Base-by-base conservation (phyloP, 2,113 vertebrate genomes). In the Phoxinus phoxinus region DNA sequence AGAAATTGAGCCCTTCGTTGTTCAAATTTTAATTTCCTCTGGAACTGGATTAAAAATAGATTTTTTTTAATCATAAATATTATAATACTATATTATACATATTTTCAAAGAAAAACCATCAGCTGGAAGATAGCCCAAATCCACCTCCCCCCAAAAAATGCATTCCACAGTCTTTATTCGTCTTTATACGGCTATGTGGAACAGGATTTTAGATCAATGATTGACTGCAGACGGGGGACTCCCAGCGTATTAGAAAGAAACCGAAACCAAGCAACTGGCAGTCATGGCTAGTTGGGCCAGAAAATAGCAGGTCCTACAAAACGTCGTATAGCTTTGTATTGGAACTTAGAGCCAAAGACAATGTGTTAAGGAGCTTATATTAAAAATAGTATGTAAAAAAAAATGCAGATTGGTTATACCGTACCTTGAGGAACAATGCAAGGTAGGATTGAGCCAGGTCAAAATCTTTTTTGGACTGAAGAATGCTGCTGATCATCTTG, bases 361-460 rank as follows among this genome's bases (percentile, higher is more conserved):
- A 8, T 11, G 32, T 69, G 8, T 21, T 61, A 25, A 10, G 10
- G 41, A 71, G 27, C 12, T 32, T 32, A 76, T 11, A 6, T 32
- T 51, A 2, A 32, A 76, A 51, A 51, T 11, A 9, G 27, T 12
- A 37, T 41, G 5, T 11, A 19, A 21, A 69, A 37, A 69, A 17
- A 69, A 32, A 32, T 13, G n/a, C 27, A 32, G n/a, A 67, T n/a
- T 37, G 0, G 8, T n/a, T 25, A 1, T 46, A 41, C 6, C 17
- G 88, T 91, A 99, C 98, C 96, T 99, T 98, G 69, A 99, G 88
- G 92, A 98, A 99, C 0, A 99, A 93, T 0, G 97, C 96, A 79
- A 99, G 95, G 88, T 99, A 99, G 0, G 96, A 96, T n/a, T 99
- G 98, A 2, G 96, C 93, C 83, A 99, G 93, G 79, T 99, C 97